Base-by-base conservation (phyloP, 2,888 invertebrate genomes). In the Mylabris sibirica region DNA sequence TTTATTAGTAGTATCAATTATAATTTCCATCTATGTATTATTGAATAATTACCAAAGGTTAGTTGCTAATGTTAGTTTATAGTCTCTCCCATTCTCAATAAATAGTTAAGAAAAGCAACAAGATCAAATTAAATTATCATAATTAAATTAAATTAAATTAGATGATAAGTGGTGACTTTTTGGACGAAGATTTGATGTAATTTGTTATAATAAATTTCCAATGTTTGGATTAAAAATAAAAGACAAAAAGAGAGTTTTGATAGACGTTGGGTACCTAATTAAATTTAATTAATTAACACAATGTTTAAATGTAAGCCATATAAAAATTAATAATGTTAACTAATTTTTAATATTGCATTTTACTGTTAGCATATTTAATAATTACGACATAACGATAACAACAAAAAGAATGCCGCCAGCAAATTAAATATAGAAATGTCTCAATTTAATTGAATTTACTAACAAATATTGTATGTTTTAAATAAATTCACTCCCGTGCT, bases 341-440 rank as follows among this genome's bases (percentile, higher is more conserved):
- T 74, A 75, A 76, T 74, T 76, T 75, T 76, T 75, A 76, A 72
- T 73, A 75, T 70, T 69, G 72, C 68, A 69, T 71, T 69, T 70
- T 63, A 67, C 67, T 44, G 69, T 72, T 72, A 69, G 69, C 67
- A 69, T 63, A 62, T 67, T 61, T 65, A 72, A 26, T 26, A 57
- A 24, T 14, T 26, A 53, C 3, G 8, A 38, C 1, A 44, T 44
- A 44, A 35, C 9, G 9, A 35, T 35, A 35, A 35, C 35, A 35
- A 41, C 14, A 41, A 30, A 30, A 30, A 30, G 30, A 30, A 30
- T 8, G 30, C 30, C 8, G 8, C 8, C 30, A 30, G 30, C 30
- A 4, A 30, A 30, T 30, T 30, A 6, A 30, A 30, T 6, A 4
- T 4, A 30, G 8, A 30, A 72, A 63, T 64, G 68, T 64, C 68